Evolutionary conservation across 1,140 invertebrate genomes (phyloP).

Genomic region (Hesperophylax magnus): DNA sequence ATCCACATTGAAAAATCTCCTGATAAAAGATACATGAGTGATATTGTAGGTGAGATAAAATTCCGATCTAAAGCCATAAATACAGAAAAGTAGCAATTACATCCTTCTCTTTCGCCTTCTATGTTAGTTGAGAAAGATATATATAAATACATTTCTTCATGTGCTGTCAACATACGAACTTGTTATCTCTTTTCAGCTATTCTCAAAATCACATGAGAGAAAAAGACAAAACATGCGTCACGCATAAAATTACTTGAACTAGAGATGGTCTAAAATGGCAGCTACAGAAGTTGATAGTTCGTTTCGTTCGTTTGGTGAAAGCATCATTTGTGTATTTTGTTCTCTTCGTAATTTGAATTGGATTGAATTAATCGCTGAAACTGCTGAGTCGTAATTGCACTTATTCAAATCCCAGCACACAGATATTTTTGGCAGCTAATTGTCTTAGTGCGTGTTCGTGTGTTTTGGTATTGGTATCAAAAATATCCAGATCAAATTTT

Average conservation of each 20-base stretch:
- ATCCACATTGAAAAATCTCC: no score
- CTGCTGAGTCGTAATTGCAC: not conserved
- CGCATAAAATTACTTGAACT: slow-evolving; percentile 33
- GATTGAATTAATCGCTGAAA: not conserved
- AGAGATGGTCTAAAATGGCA: slow-evolving; percentile 48
- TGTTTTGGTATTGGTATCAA: slow-evolving; percentile 41
- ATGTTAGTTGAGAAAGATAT: not conserved
- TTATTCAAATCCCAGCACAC: not conserved
- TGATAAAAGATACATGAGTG: no score
- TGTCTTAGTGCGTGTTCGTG: slow-evolving; percentile 37
- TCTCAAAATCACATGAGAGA: not conserved
- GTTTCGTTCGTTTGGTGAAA: slow-evolving; percentile 43
- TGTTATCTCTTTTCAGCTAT: slow-evolving; percentile 34
- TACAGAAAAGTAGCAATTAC: not conserved
- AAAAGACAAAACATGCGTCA: slow-evolving; percentile 27
- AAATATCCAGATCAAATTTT: slow-evolving; percentile 29
- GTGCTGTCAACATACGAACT: slow-evolving; percentile 30
- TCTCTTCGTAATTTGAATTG: slow-evolving; percentile 36
- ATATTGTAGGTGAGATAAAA: not conserved
- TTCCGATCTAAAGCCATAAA: not conserved
- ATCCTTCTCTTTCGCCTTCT: slow-evolving; percentile 3
- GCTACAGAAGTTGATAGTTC: slow-evolving; percentile 35
- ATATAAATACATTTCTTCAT: slow-evolving; percentile 17
- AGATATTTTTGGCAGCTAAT: slow-evolving; percentile 15
- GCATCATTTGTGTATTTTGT: slow-evolving; percentile 34